Base-by-base conservation (phyloP, 2,888 invertebrate species). In the Epicampocera succincta region DNA sequence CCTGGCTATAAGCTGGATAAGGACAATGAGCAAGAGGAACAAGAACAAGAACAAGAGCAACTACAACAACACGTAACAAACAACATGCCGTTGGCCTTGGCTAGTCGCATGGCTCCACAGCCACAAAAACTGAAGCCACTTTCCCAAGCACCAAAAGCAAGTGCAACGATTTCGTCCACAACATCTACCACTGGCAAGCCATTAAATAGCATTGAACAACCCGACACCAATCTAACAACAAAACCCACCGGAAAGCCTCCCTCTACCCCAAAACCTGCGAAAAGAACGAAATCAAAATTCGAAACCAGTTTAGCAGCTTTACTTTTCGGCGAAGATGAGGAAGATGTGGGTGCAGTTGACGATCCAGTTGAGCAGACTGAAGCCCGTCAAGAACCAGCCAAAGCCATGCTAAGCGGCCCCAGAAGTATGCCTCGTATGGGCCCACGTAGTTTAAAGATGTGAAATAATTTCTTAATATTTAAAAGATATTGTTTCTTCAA, bases 271-370 rank as follows among this genome's bases (percentile, higher is more conserved):
- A 85, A 84, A 54, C 85, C 87, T 1, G 85, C 87, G 0, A 84
- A 84, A 68, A 85, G 86, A 40, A 89, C 88, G 29, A 90, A 90
- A 80, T 87, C 90, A 5, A 86, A 86, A 42, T 89, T 90, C 58
- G 91, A 90, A 83, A 89, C 91, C 0, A 90, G 90, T 52, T 85
- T 90, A 33, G 90, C 89, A 6, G 90, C 90, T 2, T 77, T 90
- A n/a, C 88, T 90, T 5, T 90, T 90, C 65, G 90, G 91, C 4
- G 91, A 91, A 21, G 89, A 89, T 40, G 87, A 88, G 15, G 86
- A 87, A 52, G 88, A 88, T 50, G 50, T 40, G 9, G 85, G 85
- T 15, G 85, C 86, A 19, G 84, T 81, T 9, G 82, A 65, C 12
- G 87, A 86, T 29, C 85, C 87, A 3, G 84, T 85, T 2, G 85